A percentile compares a stretch with the other conserved stretches of the same genome.
phyloP scores from a whole-genome alignment of 2,113 vertebrate genomes.

The Galeopterus variegatus region DNA sequence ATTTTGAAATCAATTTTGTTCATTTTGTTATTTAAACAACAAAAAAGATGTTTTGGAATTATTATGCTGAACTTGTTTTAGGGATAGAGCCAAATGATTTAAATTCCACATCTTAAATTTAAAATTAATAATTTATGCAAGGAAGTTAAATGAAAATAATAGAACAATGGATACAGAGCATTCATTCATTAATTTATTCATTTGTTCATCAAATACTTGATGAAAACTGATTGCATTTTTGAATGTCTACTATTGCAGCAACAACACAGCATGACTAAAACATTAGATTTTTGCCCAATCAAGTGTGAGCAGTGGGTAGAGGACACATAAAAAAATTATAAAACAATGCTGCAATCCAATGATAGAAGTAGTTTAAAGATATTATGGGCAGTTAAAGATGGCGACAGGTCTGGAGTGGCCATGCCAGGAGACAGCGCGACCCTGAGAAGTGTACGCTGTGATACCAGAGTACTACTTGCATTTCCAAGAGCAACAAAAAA shows the following conservation, averaged over 20 bases:
- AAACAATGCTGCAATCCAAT: background rate
- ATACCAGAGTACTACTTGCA: too few species aligned
- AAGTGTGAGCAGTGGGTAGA: background rate
- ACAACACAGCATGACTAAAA: background rate
- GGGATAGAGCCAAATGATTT: background rate
- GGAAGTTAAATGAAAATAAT: background rate
- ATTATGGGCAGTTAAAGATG: too few species aligned
- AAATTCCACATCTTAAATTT: background rate
- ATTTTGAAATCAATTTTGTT: background rate
- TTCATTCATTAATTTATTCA: background rate
- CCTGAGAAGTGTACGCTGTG: too few species aligned
- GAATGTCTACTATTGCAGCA: background rate
- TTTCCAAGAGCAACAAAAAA: too few species aligned
- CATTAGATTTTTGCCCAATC: background rate
- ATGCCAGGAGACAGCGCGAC: too few species aligned
- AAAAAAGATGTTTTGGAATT: background rate
- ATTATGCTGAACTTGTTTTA: background rate
- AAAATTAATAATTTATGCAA: background rate
- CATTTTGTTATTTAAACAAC: background rate
- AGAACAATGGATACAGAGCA: background rate
- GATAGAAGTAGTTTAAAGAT: background rate
- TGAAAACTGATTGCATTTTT: background rate
- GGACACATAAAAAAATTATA: background rate
- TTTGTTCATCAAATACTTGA: background rate
- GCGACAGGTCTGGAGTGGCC: too few species aligned